Evolutionary conservation across 2,888 invertebrate genomes (phyloP).

Genomic region (Aproaerema taeniolella): DNA sequence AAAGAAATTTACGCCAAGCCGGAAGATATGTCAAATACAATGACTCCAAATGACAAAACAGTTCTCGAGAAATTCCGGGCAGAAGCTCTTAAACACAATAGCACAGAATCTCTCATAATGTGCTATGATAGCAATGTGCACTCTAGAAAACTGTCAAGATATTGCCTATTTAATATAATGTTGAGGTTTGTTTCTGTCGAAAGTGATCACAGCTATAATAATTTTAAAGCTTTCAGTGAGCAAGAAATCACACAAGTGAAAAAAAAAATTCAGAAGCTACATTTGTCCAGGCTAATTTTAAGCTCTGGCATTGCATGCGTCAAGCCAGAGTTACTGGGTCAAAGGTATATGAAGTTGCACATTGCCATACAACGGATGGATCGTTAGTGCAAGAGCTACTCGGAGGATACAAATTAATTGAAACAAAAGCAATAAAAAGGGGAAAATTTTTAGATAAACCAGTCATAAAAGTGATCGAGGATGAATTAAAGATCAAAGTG

Average conservation of each 20-base stretch:
- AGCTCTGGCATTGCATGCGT: not conserved
- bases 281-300: not conserved
- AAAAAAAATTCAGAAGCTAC: not conserved
- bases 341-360: not conserved
- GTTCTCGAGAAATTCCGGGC: not conserved
- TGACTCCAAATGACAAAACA: not conserved
- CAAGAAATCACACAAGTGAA: not conserved
- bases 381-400: not conserved
- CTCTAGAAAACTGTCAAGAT: not conserved
- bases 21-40: no score
- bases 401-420: not conserved
- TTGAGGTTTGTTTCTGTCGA: not conserved
- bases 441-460: constrained; percentile 2
- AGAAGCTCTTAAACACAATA: not conserved
- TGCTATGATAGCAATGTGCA: not conserved
- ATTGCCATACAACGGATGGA: not conserved
- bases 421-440: not conserved
- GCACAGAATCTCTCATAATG: not conserved
- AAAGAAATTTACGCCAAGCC: no score
- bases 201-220: not conserved
- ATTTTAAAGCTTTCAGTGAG: not conserved
- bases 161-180: not conserved
- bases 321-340: not conserved
- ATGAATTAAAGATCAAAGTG: not conserved
- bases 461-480: constrained; percentile 7